Conservation (phyloP, 2,888 invertebrate genomes). For the Oligia latruncula region DNA sequence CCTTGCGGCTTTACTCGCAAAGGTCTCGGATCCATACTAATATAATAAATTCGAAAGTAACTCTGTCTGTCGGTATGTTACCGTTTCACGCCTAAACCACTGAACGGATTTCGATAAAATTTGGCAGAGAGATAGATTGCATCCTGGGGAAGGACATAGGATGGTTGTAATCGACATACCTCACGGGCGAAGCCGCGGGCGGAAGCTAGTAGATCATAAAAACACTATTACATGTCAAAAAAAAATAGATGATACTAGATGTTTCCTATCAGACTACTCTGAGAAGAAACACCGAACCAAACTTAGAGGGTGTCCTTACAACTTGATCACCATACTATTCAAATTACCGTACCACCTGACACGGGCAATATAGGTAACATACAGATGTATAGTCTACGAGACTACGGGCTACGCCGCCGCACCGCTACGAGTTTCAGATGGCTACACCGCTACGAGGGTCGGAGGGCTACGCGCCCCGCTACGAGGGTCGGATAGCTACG, state of each 20-base stretch:
- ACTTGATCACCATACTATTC: conserved; percentile 1
- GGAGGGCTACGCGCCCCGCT: conserved; percentile 10
- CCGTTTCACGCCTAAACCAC: no score
- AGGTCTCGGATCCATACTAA: no score
- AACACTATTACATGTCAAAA: no score
- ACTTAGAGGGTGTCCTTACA: not conserved
- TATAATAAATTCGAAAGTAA: no score
- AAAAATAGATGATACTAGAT: not conserved
- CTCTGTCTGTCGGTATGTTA: no score
- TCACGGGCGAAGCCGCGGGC: no score
- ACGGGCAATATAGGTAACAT: not conserved
- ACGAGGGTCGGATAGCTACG: conserved; percentile 14
- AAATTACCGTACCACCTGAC: not conserved
- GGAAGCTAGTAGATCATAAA: no score
- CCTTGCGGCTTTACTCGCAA: not conserved
- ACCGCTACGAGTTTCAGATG: conserved; percentile 3
- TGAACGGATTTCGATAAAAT: no score
- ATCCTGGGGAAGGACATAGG: no score
- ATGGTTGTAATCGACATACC: no score
- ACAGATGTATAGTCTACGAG: conserved; percentile 6
- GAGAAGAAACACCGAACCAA: not conserved
- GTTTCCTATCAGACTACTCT: not conserved
- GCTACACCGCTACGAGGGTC: conserved; percentile 12
- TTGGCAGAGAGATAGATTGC: no score
- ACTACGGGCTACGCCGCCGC: not conserved